Evolutionary conservation across 1,140 invertebrate genomes (phyloP), one percentile per base, ranked within the genome.

Genomic region (Thrips palmi): DNA sequence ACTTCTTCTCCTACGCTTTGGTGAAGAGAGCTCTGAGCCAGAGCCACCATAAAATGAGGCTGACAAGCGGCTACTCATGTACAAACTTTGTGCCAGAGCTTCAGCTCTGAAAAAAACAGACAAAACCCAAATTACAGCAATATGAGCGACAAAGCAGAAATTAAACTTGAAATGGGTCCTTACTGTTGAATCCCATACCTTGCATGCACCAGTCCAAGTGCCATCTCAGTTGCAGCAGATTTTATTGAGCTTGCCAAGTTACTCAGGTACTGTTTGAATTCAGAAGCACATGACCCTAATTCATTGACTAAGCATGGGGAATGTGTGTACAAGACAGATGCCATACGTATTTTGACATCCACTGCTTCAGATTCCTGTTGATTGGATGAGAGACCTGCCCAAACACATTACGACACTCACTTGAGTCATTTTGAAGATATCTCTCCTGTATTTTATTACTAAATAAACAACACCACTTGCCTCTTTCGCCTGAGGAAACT

Each of bases 271-370:
- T 70, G 67, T 44, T 73, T 70, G 45, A 78, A 77, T 46, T 77
- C 71, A 7, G 74, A 71, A 11, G 79, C 71, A 56, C 87, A 93
- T 1, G 77, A 80, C 44, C 73, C 70, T 18, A 94, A 57, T 54
- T 94, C 88, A n/a, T 72, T 67, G 11, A 94, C 63, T 49, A 93
- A 72, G 39, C 76, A 67, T 1, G 83, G 77, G 20, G 81, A 88
- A 57, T 96, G 89, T 1, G 83, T 86, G 56, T 94, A 94, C 66
- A 81, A 88, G 23, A 94, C 76, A 24, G 87, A 91, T 0, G 86
- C 89, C 68, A 96, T 78, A 40, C 76, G 67, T 34, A 93, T 60
- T 20, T 59, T 60, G 15, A 79, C 59, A 24, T 50, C 52, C 27
- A 68, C 57, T 33, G 55, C 52, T 46, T 60, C 55, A n/a, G n/a